These are phyloP conservation scores for Tetrax tetrax DNA, from an alignment of 2,113 vertebrate species.

Conservation along the genomic window DNA sequence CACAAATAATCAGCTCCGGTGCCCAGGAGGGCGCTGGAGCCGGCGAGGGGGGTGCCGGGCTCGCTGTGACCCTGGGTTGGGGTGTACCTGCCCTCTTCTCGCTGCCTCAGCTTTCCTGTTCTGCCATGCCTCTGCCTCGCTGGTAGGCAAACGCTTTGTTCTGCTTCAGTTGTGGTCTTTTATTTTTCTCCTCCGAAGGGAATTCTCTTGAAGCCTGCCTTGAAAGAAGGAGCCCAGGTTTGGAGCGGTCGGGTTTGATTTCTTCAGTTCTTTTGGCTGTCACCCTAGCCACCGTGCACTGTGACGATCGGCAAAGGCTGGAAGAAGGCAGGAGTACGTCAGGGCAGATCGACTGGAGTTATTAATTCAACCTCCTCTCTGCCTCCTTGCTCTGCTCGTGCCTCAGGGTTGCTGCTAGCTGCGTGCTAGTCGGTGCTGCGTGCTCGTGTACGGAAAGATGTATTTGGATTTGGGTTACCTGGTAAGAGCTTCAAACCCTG, in stretches of 20 bases:
- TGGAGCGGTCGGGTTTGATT: neutral
- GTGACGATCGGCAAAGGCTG: neutral
- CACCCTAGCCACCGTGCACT: neutral
- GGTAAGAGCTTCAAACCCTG: neutral
- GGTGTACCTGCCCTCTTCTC: neutral
- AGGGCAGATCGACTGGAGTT: neutral
- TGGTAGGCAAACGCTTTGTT: neutral
- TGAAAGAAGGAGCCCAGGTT: neutral
- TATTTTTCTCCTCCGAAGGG: neutral
- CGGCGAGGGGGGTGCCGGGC: rapidly evolving
- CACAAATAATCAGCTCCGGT: rapidly evolving
- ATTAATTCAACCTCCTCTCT: neutral
- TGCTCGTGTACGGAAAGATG: rapidly evolving
- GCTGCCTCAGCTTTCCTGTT: rapidly evolving
- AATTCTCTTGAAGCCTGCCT: neutral
- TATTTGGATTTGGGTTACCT: neutral
- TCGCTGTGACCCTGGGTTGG: rapidly evolving
- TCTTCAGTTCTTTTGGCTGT: neutral
- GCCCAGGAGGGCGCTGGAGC: neutral
- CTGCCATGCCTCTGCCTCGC: neutral
- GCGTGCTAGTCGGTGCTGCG: rapidly evolving
- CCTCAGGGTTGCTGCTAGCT: neutral
- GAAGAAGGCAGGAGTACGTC: neutral
- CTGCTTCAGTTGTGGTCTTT: neutral
- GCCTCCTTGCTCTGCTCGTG: rapidly evolving